Conservation (phyloP, 2,888 invertebrate genomes). For the Coleophora deauratella region DNA sequence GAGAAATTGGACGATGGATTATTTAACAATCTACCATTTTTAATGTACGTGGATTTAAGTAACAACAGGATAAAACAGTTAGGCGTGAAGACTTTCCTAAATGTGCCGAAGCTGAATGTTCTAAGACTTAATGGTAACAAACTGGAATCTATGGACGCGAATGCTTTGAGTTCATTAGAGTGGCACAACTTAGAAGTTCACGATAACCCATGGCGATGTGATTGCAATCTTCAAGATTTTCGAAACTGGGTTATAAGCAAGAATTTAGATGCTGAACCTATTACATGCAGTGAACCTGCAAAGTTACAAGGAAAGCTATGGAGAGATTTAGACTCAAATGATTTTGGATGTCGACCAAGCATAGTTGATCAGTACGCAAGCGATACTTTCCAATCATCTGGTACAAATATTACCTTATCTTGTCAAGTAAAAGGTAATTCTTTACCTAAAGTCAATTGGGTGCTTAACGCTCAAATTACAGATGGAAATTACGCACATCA, state of each 20-base stretch:
- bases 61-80: conserved; percentile 82
- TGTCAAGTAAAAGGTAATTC: conserved; percentile 86
- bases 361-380: conserved; percentile 78
- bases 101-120: conserved; percentile 78
- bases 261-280: conserved; percentile 83
- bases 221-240: conserved; percentile 86
- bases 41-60: conserved; percentile 85
- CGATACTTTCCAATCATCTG: conserved; percentile 76
- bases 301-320: conserved; percentile 80
- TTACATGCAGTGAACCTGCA: conserved; percentile 81
- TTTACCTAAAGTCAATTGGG: conserved; percentile 83
- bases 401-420: conserved; percentile 80
- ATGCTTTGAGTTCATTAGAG: conserved; percentile 77
- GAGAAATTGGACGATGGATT: conserved; percentile 81
- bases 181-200: conserved; percentile 83
- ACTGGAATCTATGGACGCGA: conserved; percentile 78
- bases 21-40: conserved; percentile 81
- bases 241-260: conserved; percentile 84
- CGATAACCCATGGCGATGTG: conserved; percentile 92
- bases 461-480: conserved; percentile 77
- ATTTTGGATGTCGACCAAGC: conserved; percentile 88
- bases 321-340: conserved; percentile 79
- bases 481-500: conserved; percentile 67
- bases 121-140: conserved; percentile 84
- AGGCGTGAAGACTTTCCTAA: conserved; percentile 80